Percentiles rank a stretch among this genome's conserved stretches.
phyloP scores from a whole-genome alignment of 2,113 vertebrate species.

The Argyrosomus japonicus region DNA sequence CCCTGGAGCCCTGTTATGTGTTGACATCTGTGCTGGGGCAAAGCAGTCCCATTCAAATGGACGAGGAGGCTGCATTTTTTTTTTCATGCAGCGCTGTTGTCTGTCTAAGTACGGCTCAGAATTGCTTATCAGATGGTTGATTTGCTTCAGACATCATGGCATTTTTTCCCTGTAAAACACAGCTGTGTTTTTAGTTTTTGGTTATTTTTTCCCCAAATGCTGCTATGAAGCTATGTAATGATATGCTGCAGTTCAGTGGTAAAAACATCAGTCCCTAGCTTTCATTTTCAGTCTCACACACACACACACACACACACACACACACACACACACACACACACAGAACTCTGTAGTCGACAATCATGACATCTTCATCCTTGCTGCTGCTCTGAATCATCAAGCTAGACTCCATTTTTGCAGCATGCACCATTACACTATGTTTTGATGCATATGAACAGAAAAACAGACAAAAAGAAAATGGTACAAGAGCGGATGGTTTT shows the following conservation, averaged over 20 bases:
- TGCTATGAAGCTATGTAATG: conserved; percentile 8
- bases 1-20: not conserved
- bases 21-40: not conserved
- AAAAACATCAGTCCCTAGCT: not conserved
- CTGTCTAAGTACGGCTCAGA: not conserved
- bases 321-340: not conserved
- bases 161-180: not conserved
- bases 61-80: not conserved
- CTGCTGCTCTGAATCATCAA: conserved; percentile 23
- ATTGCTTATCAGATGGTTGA: not conserved
- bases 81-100: not conserved
- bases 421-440: conserved; percentile 6
- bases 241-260: not conserved
- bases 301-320: not conserved
- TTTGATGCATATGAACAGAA: too few relatives aligned
- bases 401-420: conserved; percentile 6
- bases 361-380: conserved; percentile 36
- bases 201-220: not conserved
- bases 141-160: not conserved
- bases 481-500: not conserved
- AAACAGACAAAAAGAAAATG: not conserved
- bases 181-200: not conserved
- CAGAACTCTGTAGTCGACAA: not conserved
- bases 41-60: not conserved
- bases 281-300: not conserved